Conservation (phyloP, 2,888 invertebrate genomes). For the Caenorhabditis sp. region DNA sequence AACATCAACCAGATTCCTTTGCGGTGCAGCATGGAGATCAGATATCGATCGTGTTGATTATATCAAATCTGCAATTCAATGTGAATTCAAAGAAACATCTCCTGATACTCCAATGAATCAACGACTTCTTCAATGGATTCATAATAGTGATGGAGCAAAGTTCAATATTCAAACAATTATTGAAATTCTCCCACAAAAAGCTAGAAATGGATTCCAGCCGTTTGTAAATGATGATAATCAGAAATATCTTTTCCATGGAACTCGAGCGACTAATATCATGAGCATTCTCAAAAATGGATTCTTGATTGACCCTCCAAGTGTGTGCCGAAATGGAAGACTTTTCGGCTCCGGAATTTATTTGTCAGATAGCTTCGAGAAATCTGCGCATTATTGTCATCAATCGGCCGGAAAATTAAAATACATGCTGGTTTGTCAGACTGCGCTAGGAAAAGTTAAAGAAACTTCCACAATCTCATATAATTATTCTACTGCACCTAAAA, state of each 20-base stretch:
- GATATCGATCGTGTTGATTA: conserved; percentile 37
- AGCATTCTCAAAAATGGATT: conserved; percentile 74
- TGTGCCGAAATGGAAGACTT: conserved; percentile 72
- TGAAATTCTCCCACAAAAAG: conserved; percentile 24
- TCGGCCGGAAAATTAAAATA: conserved; percentile 70
- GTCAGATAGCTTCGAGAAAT: conserved; percentile 74
- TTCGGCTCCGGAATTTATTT: conserved; percentile 75
- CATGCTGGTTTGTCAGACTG: conserved; percentile 73
- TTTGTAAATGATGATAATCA: conserved; percentile 37
- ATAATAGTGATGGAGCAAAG: conserved; percentile 63
- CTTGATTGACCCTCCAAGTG: conserved; percentile 73
- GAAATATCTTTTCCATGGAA: conserved; percentile 74
- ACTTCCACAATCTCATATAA: conserved; percentile 8
- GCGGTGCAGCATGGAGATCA: conserved; percentile 28
- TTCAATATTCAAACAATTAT: conserved; percentile 20
- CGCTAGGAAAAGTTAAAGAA: conserved; percentile 26
- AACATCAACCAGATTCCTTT: conserved; percentile 36
- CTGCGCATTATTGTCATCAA: conserved; percentile 72
- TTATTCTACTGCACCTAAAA: neutral
- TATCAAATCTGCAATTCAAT: conserved; percentile 51
- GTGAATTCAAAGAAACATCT: conserved; percentile 71
- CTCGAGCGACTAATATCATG: conserved; percentile 73
- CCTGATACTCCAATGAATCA: conserved; percentile 73
- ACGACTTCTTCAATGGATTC: conserved; percentile 74
- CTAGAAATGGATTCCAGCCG: conserved; percentile 16